Percentiles rank a stretch among this genome's conserved stretches.
Conservation (phyloP, 2,888 invertebrate species). For the Rhogogaster chlorosoma region DNA sequence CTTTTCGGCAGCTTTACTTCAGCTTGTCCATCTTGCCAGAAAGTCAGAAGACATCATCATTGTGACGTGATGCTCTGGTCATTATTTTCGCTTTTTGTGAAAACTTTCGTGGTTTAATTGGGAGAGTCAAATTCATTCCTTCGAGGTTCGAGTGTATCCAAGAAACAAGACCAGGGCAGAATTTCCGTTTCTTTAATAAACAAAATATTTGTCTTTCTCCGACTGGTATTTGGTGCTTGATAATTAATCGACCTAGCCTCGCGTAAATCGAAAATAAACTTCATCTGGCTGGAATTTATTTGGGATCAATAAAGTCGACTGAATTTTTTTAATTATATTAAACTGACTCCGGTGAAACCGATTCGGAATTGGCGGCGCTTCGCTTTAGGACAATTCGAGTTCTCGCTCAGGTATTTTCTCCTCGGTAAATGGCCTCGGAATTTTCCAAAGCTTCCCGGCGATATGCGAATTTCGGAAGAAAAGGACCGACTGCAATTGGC, state of each 20-base stretch:
- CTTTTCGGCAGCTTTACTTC: neutral
- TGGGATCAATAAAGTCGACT: neutral
- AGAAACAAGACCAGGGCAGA: neutral
- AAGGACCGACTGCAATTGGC: neutral
- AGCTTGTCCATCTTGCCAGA: neutral
- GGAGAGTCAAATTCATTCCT: neutral
- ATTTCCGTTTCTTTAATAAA: neutral
- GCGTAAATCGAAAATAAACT: neutral
- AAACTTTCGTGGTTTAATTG: neutral
- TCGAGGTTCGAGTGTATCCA: neutral
- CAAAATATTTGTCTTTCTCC: neutral
- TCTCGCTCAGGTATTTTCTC: slow-evolving; percentile 60
- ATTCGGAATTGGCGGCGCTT: slow-evolving; percentile 56
- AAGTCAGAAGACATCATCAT: neutral
- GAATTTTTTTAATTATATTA: neutral
- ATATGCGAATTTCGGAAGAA: slow-evolving; percentile 49
- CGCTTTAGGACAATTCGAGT: slow-evolving; percentile 59
- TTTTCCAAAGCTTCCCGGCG: slow-evolving; percentile 55
- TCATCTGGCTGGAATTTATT: neutral
- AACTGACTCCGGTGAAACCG: neutral
- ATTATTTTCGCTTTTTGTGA: neutral
- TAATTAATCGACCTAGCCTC: neutral
- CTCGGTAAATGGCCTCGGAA: slow-evolving; percentile 50
- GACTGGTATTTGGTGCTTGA: neutral
- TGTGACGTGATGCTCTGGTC: neutral